These are phyloP conservation scores for Phallusia fumigata DNA, from an alignment of 23 tunicate genomes.

Conservation along the genomic window DNA sequence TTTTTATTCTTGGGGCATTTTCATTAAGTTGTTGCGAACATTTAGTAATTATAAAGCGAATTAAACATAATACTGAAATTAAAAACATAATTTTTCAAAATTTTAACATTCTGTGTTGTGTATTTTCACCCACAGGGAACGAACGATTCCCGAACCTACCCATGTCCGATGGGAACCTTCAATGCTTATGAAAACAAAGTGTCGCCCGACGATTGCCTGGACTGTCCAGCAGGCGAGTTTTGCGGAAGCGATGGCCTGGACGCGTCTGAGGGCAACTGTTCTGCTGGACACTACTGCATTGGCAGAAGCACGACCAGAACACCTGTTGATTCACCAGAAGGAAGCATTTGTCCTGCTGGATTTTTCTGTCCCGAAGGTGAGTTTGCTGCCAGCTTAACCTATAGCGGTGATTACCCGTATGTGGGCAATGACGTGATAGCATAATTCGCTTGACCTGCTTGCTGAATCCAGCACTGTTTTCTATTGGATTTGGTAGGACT, in stretches of 20 bases:
- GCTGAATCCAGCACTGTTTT: too few relatives aligned
- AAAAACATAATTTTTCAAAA: too few relatives aligned
- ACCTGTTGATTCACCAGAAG: constrained; percentile 58
- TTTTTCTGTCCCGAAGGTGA: constrained; percentile 85
- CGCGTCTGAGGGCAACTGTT: constrained; percentile 60
- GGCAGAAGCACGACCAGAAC: constrained; percentile 43
- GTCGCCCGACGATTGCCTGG: constrained; percentile 43
- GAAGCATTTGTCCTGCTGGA: constrained; percentile 88
- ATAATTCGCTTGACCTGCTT: too few relatives aligned
- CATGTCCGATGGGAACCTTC: constrained; percentile 83
- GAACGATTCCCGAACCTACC: constrained; percentile 14
- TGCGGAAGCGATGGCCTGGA: constrained; percentile 44
- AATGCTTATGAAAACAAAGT: constrained; percentile 28
- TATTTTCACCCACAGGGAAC: constrained; percentile 74
- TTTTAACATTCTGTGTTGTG: constrained; percentile 13
- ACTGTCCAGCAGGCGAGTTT: constrained; percentile 64
- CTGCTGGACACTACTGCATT: constrained; percentile 79
- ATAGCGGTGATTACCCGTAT: neutral
- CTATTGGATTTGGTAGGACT: too few relatives aligned
- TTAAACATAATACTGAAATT: too few relatives aligned
- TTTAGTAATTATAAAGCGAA: too few relatives aligned
- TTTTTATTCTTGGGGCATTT: too few relatives aligned
- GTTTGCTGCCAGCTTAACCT: too few relatives aligned
- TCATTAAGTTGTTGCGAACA: too few relatives aligned
- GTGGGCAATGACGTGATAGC: neutral